Base-by-base conservation (phyloP, 2,797 vertebrate genomes). In the Peromyscus attwateri region DNA sequence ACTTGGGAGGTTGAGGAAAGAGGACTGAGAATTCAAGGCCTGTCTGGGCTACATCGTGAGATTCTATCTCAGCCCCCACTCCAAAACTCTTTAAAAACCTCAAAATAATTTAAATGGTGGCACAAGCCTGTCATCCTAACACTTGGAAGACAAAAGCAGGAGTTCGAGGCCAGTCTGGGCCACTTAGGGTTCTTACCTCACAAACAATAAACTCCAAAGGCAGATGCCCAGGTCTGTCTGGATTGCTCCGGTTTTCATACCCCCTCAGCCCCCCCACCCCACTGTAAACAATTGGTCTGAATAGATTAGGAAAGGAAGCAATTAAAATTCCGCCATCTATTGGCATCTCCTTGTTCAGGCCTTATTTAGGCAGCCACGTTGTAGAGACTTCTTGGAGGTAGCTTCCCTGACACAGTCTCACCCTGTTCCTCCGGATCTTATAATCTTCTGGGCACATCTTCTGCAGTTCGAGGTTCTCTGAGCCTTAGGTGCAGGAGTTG, bases 171-270 rank as follows among this genome's bases (percentile, higher is more conserved):
- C n/a, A 81, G n/a, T 27, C 23, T 60, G 34, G 34, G 55, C 52
- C 55, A 60, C 23, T 14, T 19, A 6, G 55, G 55, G 40, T 25
- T 60, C 13, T 60, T n/a, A 68, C 46, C 91, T 60, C 37, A 91
- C 87, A 97, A 93, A 96, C 49, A 88, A 83, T 3, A 75, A 95
- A 76, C 77, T 87, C 92, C 46, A 89, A 96, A 91, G 55, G 76
- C 95, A 96, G 87, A 87, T 70, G 43, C 62, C 40, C 12, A 81
- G 77, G 70, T 62, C 34, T 46, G 13, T 73, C 62, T 62, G 40
- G 29, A 89, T 60, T 27, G 64, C 43, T 27, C 49, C 57, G 73
- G 75, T 70, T 60, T 87, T 89, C 25, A 8, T 2, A 89, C 81
- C 46, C 31, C 31, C 31, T 46, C 10, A 27, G 23, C 6, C 31